These are phyloP conservation scores for Nipponacmea schrenckii DNA, from an alignment of 2,888 invertebrate species.

Conservation along the genomic window DNA sequence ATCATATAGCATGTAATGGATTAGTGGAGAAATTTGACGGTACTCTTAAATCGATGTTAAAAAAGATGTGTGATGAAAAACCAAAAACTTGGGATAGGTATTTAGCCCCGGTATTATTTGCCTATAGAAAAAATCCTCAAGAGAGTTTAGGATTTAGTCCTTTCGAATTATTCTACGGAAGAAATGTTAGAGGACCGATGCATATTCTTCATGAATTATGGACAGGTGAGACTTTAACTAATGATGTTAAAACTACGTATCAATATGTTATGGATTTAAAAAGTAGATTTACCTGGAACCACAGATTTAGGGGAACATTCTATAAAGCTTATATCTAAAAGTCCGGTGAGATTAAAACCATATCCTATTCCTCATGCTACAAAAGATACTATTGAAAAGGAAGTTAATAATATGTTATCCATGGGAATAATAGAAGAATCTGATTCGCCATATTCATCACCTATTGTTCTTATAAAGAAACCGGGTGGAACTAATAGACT, in stretches of 20 bases:
- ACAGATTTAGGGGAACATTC: conserved; percentile 16
- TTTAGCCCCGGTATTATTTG: too few species aligned
- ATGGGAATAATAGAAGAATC: conserved; percentile 34
- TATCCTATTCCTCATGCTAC: conserved; percentile 31
- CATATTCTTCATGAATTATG: conserved; percentile 19
- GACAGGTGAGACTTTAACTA: conserved; percentile 12
- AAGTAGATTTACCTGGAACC: conserved; percentile 6
- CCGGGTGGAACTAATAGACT: conserved; percentile 31
- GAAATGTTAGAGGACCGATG: conserved; percentile 27
- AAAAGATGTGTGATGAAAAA: too few species aligned
- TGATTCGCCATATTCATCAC: conserved; percentile 31
- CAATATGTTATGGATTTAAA: conserved; percentile 19
- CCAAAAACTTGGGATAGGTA: too few species aligned
- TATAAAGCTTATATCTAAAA: conserved; percentile 15
- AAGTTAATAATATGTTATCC: neutral
- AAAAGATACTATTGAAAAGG: too few species aligned
- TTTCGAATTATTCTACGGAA: conserved; percentile 27
- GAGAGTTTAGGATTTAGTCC: conserved; percentile 25
- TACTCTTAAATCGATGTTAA: conserved; percentile 31
- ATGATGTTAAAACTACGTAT: neutral
- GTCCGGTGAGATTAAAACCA: conserved; percentile 13
- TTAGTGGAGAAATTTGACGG: conserved; percentile 26
- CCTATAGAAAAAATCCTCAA: conserved; percentile 29
- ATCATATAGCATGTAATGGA: conserved; percentile 24
- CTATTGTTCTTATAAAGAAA: conserved; percentile 34